Percentiles rank a stretch among this genome's conserved stretches.
Conservation (phyloP, 2,888 invertebrate genomes). For the Lasioglossum calceatum region DNA sequence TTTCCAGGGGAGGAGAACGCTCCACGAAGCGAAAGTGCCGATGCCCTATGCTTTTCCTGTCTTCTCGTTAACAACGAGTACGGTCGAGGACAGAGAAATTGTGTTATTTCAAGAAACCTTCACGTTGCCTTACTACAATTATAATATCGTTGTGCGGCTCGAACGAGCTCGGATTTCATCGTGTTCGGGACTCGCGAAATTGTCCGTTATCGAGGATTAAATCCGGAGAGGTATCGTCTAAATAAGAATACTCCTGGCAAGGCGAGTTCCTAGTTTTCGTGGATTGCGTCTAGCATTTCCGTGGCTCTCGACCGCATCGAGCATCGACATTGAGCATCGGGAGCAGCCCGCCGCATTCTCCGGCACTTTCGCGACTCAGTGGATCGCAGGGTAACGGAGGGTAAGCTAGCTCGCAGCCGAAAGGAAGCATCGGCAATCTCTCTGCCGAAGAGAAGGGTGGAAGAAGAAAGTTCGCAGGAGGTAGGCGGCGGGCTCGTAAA, state of each 20-base stretch:
- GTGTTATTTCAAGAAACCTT: background rate
- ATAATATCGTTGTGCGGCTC: background rate
- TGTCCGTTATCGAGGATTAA: background rate
- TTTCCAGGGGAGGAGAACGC: background rate
- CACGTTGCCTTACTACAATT: background rate
- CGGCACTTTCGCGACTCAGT: slow-evolving; percentile 7
- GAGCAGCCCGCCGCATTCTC: background rate
- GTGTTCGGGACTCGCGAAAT: background rate
- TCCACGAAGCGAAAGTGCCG: background rate
- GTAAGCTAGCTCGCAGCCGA: background rate
- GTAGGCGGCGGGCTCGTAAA: background rate
- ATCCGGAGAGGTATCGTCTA: background rate
- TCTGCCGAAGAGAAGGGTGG: background rate
- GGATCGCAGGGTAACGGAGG: background rate
- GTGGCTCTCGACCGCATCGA: background rate
- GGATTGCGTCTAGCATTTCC: background rate
- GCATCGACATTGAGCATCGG: background rate
- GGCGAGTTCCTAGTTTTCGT: background rate
- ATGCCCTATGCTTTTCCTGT: background rate
- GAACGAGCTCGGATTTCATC: background rate
- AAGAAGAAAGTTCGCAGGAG: slow-evolving; percentile 4
- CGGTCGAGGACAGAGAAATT: background rate
- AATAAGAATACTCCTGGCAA: background rate
- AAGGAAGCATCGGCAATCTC: slow-evolving; percentile 9
- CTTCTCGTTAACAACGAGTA: background rate